A percentile compares a stretch with the other conserved stretches of the same genome.
Evolutionary conservation across 2,888 invertebrate species (phyloP).

Genomic region (Vanessa cardui): DNA sequence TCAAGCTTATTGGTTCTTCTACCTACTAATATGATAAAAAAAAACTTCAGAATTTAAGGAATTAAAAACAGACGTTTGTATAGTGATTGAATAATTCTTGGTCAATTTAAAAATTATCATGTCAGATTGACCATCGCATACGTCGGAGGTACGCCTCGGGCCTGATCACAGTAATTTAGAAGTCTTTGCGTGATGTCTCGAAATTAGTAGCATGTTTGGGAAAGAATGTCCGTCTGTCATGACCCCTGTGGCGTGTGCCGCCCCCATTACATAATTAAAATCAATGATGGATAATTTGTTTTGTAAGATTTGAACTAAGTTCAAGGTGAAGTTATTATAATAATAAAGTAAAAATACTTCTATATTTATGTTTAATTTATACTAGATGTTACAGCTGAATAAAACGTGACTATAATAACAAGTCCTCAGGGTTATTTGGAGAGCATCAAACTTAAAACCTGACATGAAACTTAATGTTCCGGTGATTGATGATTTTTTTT

Average conservation of each 20-base stretch:
- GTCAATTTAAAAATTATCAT: constrained; percentile 9
- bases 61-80: not conserved
- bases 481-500: too few relatives aligned
- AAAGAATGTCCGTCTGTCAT: constrained; percentile 17
- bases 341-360: not conserved
- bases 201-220: constrained; percentile 13
- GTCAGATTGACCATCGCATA: not conserved
- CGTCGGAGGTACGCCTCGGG: constrained; percentile 10
- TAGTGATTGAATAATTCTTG: not conserved
- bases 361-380: too few relatives aligned
- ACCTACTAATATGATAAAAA: too few relatives aligned
- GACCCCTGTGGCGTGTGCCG: constrained; percentile 7
- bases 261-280: not conserved
- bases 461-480: too few relatives aligned
- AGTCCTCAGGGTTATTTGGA: too few relatives aligned
- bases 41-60: too few relatives aligned
- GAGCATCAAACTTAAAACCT: too few relatives aligned
- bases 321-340: not conserved
- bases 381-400: too few relatives aligned
- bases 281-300: not conserved
- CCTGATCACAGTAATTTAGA: constrained; percentile 8
- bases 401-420: too few relatives aligned
- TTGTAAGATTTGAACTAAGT: not conserved
- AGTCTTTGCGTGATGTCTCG: constrained; percentile 19
- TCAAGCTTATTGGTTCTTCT: too few relatives aligned